These are phyloP conservation scores for Procambarus clarkii DNA, from an alignment of 1,140 invertebrate species.

Conservation along the genomic window DNA sequence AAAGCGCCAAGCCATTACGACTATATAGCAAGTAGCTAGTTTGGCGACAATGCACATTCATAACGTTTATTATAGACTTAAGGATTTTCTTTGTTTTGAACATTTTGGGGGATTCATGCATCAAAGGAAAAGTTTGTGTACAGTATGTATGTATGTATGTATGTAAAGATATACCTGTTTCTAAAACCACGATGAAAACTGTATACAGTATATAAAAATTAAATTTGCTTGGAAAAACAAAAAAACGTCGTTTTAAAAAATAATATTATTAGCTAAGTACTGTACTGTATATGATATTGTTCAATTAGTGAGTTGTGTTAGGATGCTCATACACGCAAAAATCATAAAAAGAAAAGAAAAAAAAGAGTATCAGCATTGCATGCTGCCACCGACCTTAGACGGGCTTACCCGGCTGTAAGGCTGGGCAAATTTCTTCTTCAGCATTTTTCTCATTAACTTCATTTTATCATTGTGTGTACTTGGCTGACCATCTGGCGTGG, in stretches of 20 bases:
- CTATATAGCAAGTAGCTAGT: too few species aligned
- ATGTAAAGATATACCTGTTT: too few species aligned
- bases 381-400: conserved; percentile 57
- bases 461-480: conserved; percentile 65
- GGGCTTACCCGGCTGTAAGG: conserved; percentile 68
- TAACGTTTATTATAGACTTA: too few species aligned
- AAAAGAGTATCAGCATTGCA: background rate
- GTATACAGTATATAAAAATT: background rate
- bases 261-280: too few species aligned
- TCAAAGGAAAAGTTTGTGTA: too few species aligned
- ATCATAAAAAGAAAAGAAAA: background rate
- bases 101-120: too few species aligned
- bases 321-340: background rate
- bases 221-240: background rate
- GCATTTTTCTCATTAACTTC: conserved; percentile 67
- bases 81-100: too few species aligned
- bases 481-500: conserved; percentile 63
- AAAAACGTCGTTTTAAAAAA: too few species aligned
- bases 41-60: too few species aligned
- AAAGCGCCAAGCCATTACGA: too few species aligned
- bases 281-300: background rate
- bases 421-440: conserved; percentile 70
- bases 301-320: background rate
- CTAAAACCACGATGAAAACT: too few species aligned
- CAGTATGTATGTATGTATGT: too few species aligned